Evolutionary conservation across 2,113 vertebrate species (phyloP).

Genomic region (Perca schrenkii): DNA sequence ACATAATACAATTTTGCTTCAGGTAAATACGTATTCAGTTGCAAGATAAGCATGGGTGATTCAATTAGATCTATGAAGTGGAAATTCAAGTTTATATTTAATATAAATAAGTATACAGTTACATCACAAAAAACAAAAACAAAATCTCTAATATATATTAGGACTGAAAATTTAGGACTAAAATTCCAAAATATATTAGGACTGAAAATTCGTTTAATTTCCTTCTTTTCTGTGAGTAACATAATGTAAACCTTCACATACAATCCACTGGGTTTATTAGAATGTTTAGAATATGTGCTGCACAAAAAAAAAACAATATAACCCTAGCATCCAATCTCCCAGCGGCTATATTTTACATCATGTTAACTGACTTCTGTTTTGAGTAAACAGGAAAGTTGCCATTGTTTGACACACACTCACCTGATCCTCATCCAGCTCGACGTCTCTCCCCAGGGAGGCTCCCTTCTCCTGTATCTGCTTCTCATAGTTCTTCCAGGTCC

Average conservation of each 20-base stretch:
- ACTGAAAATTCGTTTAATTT: neutral
- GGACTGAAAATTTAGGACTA: neutral
- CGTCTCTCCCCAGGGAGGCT: conserved; percentile 63
- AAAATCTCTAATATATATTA: neutral
- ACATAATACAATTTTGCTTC: neutral
- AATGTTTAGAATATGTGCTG: neutral
- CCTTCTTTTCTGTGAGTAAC: too few species aligned
- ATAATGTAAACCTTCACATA: too few species aligned
- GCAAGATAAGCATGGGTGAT: neutral
- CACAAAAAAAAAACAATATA: neutral
- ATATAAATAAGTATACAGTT: too few species aligned
- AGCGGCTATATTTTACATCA: neutral
- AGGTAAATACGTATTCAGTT: neutral
- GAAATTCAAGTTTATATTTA: neutral
- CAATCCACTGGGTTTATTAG: neutral
- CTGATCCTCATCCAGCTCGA: conserved; percentile 90
- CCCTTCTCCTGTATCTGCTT: conserved; percentile 82
- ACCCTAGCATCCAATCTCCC: neutral
- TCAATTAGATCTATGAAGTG: neutral
- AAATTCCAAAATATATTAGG: too few species aligned
- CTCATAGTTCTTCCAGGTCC: conserved; percentile 85
- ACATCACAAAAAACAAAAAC: neutral
- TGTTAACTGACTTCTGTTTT: neutral
- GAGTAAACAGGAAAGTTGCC: neutral
- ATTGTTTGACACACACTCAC: conserved; percentile 69